A percentile compares a stretch with the other conserved stretches of the same genome.
phyloP scores from a whole-genome alignment of 2,888 invertebrate species.

The Pheosia gnoma region DNA sequence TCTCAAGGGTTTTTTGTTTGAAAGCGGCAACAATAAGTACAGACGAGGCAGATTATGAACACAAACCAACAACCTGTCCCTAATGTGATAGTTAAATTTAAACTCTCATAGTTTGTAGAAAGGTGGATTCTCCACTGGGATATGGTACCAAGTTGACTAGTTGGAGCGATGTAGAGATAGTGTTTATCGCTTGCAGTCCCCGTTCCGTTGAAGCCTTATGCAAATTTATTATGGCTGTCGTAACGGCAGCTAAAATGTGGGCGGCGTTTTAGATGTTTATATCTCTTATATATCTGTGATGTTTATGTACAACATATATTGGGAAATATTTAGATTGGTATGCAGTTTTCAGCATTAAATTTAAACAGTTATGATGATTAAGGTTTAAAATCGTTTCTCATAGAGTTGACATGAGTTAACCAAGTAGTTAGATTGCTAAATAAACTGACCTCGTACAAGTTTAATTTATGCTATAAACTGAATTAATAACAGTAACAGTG shows the following conservation, averaged over 20 bases:
- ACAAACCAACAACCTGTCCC: neutral
- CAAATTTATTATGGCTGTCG: constrained; percentile 31
- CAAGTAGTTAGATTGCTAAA: no score
- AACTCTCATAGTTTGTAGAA: neutral
- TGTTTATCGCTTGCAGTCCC: constrained; percentile 23
- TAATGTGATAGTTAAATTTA: neutral
- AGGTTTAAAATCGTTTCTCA: no score
- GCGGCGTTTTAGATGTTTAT: constrained; percentile 25
- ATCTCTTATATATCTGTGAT: no score
- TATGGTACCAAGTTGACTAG: neutral
- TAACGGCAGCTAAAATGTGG: constrained; percentile 34
- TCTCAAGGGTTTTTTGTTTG: constrained; percentile 9
- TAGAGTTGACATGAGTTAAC: no score
- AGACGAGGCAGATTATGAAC: constrained; percentile 30
- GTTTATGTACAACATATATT: constrained; percentile 11
- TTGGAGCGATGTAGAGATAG: neutral
- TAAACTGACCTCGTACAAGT: no score
- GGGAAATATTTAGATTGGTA: constrained; percentile 19
- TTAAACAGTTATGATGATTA: no score
- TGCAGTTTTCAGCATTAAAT: neutral
- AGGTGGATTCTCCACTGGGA: neutral
- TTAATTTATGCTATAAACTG: no score
- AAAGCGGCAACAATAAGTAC: constrained; percentile 21
- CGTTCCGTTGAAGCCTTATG: constrained; percentile 31
- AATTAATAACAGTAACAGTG: neutral